phyloP scores from a whole-genome alignment of 2,113 vertebrate species.

The Scortum barcoo region DNA sequence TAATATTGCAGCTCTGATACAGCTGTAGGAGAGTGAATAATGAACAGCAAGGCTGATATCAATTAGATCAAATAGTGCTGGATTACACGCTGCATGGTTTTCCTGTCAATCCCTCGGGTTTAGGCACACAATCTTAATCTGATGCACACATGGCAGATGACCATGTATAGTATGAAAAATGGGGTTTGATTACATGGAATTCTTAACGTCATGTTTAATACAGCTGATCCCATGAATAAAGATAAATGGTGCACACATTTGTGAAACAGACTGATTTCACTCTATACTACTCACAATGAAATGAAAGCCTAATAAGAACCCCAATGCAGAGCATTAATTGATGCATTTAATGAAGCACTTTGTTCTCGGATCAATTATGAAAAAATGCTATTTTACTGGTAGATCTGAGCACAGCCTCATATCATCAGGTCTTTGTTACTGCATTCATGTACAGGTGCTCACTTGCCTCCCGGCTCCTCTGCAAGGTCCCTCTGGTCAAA shows the following conservation, averaged over 20 bases:
- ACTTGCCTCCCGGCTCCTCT: background rate
- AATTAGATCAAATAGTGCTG: background rate
- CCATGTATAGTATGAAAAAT: background rate
- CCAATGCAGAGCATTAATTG: background rate
- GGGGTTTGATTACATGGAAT: background rate
- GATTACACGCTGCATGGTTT: too few species aligned
- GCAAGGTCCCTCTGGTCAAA: slow-evolving; percentile 31
- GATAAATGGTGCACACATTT: background rate
- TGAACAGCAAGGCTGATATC: too few species aligned
- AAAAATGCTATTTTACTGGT: background rate
- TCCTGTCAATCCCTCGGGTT: too few species aligned
- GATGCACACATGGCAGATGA: too few species aligned
- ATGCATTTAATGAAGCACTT: background rate
- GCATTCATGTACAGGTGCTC: slow-evolving; percentile 20
- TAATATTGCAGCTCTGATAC: background rate
- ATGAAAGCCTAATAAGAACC: background rate
- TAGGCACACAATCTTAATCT: background rate
- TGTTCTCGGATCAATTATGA: background rate
- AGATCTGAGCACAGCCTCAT: background rate
- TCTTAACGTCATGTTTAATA: background rate
- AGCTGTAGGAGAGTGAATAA: background rate
- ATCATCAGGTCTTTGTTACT: slow-evolving; percentile 3
- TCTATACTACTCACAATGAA: background rate
- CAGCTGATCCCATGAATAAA: background rate
- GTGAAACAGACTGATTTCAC: background rate